A percentile compares a stretch with the other conserved stretches of the same genome.
These are phyloP conservation scores for Dermochelys coriacea DNA, from an alignment of 2,797 vertebrate species.

Conservation along the genomic window DNA sequence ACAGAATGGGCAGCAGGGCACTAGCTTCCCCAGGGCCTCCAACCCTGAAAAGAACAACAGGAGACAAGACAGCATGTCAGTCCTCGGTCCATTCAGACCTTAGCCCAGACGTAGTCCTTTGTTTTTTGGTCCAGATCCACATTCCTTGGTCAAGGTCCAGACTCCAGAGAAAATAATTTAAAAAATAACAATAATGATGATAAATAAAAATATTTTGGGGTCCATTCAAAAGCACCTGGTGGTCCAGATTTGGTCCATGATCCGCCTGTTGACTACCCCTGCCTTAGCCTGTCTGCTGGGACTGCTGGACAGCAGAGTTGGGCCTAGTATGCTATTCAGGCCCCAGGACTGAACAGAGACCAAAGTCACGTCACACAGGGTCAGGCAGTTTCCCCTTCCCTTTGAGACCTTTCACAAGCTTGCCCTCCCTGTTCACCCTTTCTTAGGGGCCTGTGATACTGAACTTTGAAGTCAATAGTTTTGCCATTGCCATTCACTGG, in stretches of 20 bases:
- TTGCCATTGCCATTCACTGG: neutral
- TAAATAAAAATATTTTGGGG: too few species aligned
- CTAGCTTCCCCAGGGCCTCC: neutral
- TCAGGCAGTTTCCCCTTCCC: neutral
- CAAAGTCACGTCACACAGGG: accelerated
- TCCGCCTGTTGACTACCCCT: too few species aligned
- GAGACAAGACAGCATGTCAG: neutral
- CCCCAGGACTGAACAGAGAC: neutral
- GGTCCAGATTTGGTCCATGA: too few species aligned
- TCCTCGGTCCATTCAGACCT: neutral
- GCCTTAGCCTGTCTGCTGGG: neutral
- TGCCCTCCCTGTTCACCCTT: neutral
- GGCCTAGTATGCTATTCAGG: neutral
- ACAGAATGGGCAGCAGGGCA: neutral
- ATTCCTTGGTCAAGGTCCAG: too few species aligned
- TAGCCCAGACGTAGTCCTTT: neutral
- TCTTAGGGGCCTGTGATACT: neutral
- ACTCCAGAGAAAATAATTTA: too few species aligned
- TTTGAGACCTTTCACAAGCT: neutral
- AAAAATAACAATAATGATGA: too few species aligned
- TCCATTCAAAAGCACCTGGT: too few species aligned
- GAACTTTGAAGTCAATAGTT: neutral
- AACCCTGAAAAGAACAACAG: neutral
- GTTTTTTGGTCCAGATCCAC: neutral
- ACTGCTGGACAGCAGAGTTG: neutral